Conservation (phyloP, 2,797 vertebrate genomes). For the Helarctos malayanus region DNA sequence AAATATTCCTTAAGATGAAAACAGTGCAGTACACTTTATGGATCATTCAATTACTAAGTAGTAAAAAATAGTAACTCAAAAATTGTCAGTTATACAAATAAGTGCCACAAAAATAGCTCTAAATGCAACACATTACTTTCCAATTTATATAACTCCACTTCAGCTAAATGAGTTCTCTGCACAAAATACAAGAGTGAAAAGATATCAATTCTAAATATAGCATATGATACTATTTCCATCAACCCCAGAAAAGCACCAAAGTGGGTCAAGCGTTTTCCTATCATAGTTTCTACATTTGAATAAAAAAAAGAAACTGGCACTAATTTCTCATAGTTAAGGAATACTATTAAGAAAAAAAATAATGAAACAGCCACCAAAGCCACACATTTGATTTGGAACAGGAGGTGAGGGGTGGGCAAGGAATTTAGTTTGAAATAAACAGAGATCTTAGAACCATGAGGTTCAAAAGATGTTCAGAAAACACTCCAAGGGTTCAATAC, state of each 20-base stretch:
- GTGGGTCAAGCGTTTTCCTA: constrained; percentile 68
- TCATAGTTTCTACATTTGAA: constrained; percentile 39
- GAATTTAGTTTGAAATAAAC: constrained; percentile 21
- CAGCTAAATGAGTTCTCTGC: constrained; percentile 50
- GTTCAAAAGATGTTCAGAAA: constrained; percentile 23
- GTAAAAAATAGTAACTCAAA: constrained; percentile 35
- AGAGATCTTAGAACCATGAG: background rate
- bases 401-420: background rate
- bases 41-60: constrained; percentile 28
- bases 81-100: constrained; percentile 61
- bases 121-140: constrained; percentile 57
- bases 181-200: constrained; percentile 68
- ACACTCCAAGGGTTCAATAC: background rate
- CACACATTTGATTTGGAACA: background rate
- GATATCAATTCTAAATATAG: constrained; percentile 69
- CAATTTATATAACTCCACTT: constrained; percentile 67
- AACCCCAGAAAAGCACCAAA: constrained; percentile 59
- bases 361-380: constrained; percentile 27
- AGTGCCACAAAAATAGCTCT: constrained; percentile 60
- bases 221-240: constrained; percentile 45
- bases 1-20: constrained; percentile 11
- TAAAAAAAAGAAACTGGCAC: constrained; percentile 58
- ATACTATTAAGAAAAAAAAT: constrained; percentile 1
- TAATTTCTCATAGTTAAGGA: constrained; percentile 57
- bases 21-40: background rate